Percentiles rank a stretch among this genome's conserved stretches.
These are phyloP conservation scores for Chironomus tepperi DNA, from an alignment of 1,140 invertebrate genomes.

Conservation along the genomic window DNA sequence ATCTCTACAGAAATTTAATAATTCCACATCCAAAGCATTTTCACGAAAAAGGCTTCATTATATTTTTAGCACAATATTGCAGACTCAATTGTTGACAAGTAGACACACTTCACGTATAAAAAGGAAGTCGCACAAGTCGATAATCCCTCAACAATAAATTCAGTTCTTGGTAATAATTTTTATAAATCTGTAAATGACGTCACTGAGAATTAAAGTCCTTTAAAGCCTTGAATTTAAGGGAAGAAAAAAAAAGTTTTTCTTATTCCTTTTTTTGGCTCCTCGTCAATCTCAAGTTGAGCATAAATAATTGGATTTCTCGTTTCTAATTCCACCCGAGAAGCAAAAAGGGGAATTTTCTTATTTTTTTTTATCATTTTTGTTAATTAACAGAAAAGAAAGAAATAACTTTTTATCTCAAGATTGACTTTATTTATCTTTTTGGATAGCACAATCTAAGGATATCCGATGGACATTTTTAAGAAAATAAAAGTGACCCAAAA, in stretches of 20 bases:
- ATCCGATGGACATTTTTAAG: not conserved
- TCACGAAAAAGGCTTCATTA: no score
- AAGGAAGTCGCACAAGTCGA: no score
- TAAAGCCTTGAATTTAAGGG: no score
- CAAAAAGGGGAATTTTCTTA: not conserved
- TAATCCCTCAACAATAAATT: no score
- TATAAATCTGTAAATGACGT: not conserved
- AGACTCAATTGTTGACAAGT: no score
- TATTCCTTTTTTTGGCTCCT: not conserved
- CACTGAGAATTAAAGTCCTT: not conserved
- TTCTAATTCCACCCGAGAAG: not conserved
- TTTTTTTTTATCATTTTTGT: not conserved
- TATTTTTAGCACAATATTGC: no score
- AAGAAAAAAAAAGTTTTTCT: not conserved
- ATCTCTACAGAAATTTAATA: no score
- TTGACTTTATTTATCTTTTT: conserved; percentile 14
- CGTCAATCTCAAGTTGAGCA: not conserved
- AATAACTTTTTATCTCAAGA: not conserved
- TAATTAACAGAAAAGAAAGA: conserved; percentile 14
- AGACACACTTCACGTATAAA: no score
- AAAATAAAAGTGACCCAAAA: not conserved
- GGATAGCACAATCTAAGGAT: not conserved
- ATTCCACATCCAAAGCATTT: no score
- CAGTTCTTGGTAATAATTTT: no score
- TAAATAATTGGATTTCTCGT: conserved; percentile 9